phyloP scores from a whole-genome alignment of 2,113 vertebrate genomes.

The Crotophaga sulcirostris region DNA sequence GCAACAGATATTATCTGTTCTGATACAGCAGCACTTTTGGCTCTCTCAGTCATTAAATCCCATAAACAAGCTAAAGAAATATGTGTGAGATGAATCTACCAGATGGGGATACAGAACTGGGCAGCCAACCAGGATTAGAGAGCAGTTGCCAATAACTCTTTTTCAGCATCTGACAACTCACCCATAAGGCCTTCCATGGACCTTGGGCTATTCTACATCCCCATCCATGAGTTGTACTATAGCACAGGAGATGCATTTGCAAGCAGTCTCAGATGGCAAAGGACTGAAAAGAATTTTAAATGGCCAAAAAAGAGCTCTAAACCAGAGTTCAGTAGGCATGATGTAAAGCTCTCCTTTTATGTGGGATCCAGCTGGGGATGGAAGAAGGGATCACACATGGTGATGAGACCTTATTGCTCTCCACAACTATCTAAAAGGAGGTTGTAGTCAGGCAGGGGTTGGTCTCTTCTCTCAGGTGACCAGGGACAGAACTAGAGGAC shows the following conservation, averaged over 20 bases:
- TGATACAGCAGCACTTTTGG: neutral
- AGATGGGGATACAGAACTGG: neutral
- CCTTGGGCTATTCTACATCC: neutral
- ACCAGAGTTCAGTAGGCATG: rapidly evolving
- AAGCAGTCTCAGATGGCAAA: neutral
- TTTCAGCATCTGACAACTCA: neutral
- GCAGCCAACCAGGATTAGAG: neutral
- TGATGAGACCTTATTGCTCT: too few relatives aligned
- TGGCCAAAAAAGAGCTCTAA: neutral
- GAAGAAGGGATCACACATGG: too few relatives aligned
- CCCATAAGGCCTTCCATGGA: neutral
- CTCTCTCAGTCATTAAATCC: neutral
- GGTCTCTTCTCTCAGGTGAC: too few relatives aligned
- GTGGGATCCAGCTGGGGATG: neutral
- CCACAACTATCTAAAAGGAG: too few relatives aligned
- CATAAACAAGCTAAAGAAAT: neutral
- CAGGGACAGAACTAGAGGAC: too few relatives aligned
- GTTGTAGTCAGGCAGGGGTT: too few relatives aligned
- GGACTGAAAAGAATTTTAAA: neutral
- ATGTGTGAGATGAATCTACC: neutral
- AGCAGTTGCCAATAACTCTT: neutral
- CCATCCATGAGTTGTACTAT: neutral
- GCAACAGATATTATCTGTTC: neutral
- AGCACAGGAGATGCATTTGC: neutral
- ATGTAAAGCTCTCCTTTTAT: neutral